Conservation (phyloP, 2,888 invertebrate genomes). For the Deilephila porcellus region DNA sequence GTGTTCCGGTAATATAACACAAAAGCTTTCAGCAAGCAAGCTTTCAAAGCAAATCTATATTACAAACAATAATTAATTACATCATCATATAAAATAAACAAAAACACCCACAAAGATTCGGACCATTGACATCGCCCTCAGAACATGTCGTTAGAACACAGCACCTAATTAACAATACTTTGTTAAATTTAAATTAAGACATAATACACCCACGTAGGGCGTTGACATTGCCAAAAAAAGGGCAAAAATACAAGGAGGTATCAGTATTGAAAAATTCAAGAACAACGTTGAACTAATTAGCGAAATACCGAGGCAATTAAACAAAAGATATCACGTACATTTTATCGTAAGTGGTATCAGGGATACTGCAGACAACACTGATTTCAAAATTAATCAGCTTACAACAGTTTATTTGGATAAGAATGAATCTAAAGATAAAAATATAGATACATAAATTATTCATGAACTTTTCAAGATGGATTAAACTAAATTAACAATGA, state of each 20-base stretch:
- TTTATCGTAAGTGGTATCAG: slow-evolving; percentile 24
- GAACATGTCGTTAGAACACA: neutral
- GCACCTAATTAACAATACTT: slow-evolving; percentile 1
- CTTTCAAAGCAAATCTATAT: no score
- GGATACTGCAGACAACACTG: neutral
- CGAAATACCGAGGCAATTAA: slow-evolving; percentile 41
- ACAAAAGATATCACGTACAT: slow-evolving; percentile 35
- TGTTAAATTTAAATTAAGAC: slow-evolving; percentile 25
- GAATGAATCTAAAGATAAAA: neutral
- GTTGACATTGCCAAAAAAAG: slow-evolving; percentile 20
- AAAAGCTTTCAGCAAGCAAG: no score
- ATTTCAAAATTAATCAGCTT: neutral
- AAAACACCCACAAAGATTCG: neutral
- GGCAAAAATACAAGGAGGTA: neutral
- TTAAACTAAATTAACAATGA: neutral
- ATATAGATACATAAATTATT: neutral
- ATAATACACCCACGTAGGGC: slow-evolving; percentile 19
- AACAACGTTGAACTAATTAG: slow-evolving; percentile 31
- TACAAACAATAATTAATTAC: no score
- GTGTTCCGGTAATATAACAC: no score
- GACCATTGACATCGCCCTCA: neutral
- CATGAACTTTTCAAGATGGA: neutral
- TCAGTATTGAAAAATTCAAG: slow-evolving; percentile 27
- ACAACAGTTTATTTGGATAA: neutral
- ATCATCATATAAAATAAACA: neutral